These are phyloP conservation scores for Cyclura pinguis DNA, from an alignment of 2,797 vertebrate species.

Conservation along the genomic window DNA sequence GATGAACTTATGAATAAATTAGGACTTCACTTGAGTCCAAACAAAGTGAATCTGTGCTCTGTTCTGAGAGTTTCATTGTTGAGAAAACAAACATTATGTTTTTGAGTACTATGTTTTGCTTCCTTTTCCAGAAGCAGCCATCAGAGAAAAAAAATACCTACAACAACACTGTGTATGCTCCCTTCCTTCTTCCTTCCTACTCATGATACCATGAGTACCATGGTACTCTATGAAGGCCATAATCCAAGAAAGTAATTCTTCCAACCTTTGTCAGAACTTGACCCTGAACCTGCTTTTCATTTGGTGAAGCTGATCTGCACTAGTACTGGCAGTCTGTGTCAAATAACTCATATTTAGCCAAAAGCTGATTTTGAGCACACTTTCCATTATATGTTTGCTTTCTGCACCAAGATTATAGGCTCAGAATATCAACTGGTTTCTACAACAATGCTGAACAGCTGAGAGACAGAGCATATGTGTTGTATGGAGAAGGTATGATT, in stretches of 20 bases:
- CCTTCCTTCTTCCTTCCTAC: not conserved
- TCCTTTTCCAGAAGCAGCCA: not conserved
- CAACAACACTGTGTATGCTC: not conserved
- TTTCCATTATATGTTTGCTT: not conserved
- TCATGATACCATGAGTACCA: not conserved
- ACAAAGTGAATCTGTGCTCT: conserved; percentile 30
- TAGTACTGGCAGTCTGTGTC: not conserved
- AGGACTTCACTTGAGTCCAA: not conserved
- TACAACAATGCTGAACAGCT: not conserved
- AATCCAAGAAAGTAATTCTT: too few relatives aligned
- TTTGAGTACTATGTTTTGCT: conserved; percentile 19
- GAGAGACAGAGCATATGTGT: too few relatives aligned
- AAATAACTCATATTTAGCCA: not conserved
- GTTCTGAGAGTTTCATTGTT: not conserved
- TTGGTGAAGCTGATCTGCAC: not conserved
- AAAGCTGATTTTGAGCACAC: not conserved
- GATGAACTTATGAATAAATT: conserved; percentile 1
- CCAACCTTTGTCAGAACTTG: not conserved
- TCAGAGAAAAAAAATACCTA: not conserved
- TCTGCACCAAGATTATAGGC: not conserved
- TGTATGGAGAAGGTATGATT: too few relatives aligned
- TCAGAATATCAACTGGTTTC: not conserved
- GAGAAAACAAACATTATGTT: conserved; percentile 6
- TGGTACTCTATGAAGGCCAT: not conserved
- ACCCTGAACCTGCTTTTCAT: not conserved